phyloP scores from a whole-genome alignment of 2,113 vertebrate genomes.

The Cyprinodon brontotheroides region DNA sequence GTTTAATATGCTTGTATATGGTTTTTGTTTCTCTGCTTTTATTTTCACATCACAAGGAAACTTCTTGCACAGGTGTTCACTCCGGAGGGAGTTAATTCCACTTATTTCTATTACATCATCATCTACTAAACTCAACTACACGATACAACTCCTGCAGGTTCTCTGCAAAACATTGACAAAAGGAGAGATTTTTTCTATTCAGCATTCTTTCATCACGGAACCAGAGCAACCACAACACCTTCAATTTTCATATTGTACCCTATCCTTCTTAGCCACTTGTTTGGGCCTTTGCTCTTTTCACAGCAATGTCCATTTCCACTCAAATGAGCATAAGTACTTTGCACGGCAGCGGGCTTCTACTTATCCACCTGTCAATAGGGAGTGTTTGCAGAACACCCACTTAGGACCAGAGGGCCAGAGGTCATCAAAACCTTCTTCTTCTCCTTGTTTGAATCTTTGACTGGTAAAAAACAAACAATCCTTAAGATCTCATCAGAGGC shows the following conservation, averaged over 20 bases:
- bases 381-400: slow-evolving; percentile 77
- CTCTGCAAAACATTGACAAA: slow-evolving; percentile 1
- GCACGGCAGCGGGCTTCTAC: slow-evolving; percentile 54
- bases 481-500: slow-evolving; percentile 74
- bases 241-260: slow-evolving; percentile 32
- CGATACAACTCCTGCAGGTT: not conserved
- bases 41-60: not conserved
- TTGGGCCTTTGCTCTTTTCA: slow-evolving; percentile 53
- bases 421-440: slow-evolving; percentile 76
- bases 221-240: slow-evolving; percentile 19
- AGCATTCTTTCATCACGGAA: slow-evolving; percentile 1
- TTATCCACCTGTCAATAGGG: slow-evolving; percentile 70
- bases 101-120: not conserved
- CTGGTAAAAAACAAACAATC: slow-evolving; percentile 74
- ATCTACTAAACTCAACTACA: not conserved
- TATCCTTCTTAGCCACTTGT: slow-evolving; percentile 48
- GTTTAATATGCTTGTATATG: not conserved
- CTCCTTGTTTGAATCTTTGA: slow-evolving; percentile 71
- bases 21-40: not conserved
- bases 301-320: slow-evolving; percentile 64
- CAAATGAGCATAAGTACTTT: slow-evolving; percentile 59
- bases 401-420: slow-evolving; percentile 69
- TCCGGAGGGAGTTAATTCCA: not conserved
- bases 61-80: not conserved
- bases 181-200: slow-evolving; percentile 1